A percentile compares a stretch with the other conserved stretches of the same genome.
Evolutionary conservation across 2,888 invertebrate genomes (phyloP).

Genomic region (Thera obeliscata): DNA sequence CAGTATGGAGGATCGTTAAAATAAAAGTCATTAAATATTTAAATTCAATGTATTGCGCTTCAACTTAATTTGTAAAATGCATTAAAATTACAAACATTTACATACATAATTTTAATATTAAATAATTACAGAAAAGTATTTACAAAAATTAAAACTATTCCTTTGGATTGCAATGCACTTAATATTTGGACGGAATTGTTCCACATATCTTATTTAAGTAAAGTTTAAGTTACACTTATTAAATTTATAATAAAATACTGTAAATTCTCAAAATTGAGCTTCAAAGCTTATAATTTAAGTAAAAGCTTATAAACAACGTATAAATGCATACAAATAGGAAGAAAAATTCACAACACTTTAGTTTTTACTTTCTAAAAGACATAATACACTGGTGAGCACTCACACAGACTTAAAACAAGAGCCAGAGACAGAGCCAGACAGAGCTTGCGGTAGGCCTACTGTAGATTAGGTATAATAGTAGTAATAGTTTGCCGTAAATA

Average conservation of each 20-base stretch:
- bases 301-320: constrained; percentile 34
- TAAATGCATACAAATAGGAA: constrained; percentile 53
- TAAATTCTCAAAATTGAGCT: constrained; percentile 46
- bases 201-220: constrained; percentile 48
- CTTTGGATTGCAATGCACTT: constrained; percentile 77
- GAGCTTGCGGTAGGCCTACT: too few relatives aligned
- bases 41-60: constrained; percentile 23
- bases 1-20: too few relatives aligned
- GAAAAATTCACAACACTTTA: constrained; percentile 30
- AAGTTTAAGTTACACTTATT: constrained; percentile 34
- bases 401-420: too few relatives aligned
- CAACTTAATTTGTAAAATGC: constrained; percentile 14
- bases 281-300: constrained; percentile 27
- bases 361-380: constrained; percentile 13
- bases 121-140: constrained; percentile 41
- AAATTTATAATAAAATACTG: constrained; percentile 53
- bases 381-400: too few relatives aligned
- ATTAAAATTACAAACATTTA: constrained; percentile 33
- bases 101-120: constrained; percentile 23
- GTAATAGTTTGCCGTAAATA: too few relatives aligned
- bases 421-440: too few relatives aligned
- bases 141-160: constrained; percentile 62
- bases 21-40: constrained; percentile 2
- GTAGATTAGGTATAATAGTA: too few relatives aligned
- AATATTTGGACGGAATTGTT: constrained; percentile 76